Evolutionary conservation across 2,797 vertebrate genomes (phyloP).

Genomic region (Otus scops): DNA sequence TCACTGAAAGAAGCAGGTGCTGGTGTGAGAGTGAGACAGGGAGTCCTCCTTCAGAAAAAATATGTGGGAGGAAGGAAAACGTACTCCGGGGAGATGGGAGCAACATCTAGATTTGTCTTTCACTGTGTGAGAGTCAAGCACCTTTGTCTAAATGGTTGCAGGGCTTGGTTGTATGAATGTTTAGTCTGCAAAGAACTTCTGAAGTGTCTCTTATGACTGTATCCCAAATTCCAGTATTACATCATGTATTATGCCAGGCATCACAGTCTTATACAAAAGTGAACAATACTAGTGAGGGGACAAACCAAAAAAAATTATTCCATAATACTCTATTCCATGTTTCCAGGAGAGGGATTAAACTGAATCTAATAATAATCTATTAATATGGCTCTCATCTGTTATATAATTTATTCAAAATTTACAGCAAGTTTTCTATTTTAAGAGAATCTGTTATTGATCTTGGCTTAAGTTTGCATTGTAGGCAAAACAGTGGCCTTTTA

Average conservation of each 20-base stretch:
- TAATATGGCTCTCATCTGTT: not conserved
- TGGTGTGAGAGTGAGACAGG: not conserved
- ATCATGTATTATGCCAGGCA: not conserved
- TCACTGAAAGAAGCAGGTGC: not conserved
- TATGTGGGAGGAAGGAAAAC: not conserved
- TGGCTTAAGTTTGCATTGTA: not conserved
- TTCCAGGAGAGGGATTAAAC: not conserved
- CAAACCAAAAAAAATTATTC: not conserved
- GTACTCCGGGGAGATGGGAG: not conserved
- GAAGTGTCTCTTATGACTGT: not conserved
- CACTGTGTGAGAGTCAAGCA: not conserved
- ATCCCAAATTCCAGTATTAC: not conserved
- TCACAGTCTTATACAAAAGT: not conserved
- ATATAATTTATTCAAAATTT: not conserved
- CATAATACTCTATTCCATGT: not conserved
- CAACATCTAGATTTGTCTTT: not conserved
- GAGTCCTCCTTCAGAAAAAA: not conserved
- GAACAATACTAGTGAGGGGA: not conserved
- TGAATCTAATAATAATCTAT: not conserved
- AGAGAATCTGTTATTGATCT: not conserved
- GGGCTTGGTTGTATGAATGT: not conserved
- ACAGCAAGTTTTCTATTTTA: not conserved
- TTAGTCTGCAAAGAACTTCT: not conserved
- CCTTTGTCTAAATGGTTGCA: not conserved
- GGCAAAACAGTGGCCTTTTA: not conserved